Base-by-base conservation (phyloP, 2,797 vertebrate species). In the Pantherophis vulpinus region DNA sequence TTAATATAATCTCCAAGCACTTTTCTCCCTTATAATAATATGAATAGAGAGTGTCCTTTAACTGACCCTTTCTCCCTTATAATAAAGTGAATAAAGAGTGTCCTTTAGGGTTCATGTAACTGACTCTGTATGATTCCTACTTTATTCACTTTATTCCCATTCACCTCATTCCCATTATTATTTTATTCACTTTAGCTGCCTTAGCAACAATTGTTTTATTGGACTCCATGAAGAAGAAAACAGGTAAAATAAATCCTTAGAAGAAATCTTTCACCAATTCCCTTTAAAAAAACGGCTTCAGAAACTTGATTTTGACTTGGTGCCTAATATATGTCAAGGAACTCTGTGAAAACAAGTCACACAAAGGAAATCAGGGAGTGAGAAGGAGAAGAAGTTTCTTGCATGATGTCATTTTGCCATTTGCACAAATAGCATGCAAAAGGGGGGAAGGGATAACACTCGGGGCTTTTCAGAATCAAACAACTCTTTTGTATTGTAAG, bases 391-490 rank as follows among this genome's bases (percentile, higher is more conserved):
- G 11, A 51, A 55, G 14, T 59, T 93, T 83, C 42, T 16, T 23
- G 27, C 87, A 70, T 94, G 91, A 92, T 91, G 13, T 5, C 16
- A 93, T 74, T 74, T 87, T 91, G 10, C 2, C 11, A 92, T 93
- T 86, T 86, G 58, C 27, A 87, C 70, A 88, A 93, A 66, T 2
- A 0, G 29, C 0, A 74, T 93, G 91, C 91, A 90, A 93, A 83
- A 20, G 58, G 37, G 37, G 18, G 74, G 74, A 47, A 42, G 74
- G 74, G 56, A 89, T 91, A 94, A 94, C 61, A n/a, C 56, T 37
- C 3, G n/a, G 37, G 90, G 16, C 1, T 60, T 51, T 93, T 95
- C 60, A 94, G 92, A 95, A 88, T 87, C 27, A 51, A 94, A 96
- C 92, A 29, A 89, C 58, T 54, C 79, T n/a, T 93, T 91, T 90